phyloP scores from a whole-genome alignment of 30 jellyfish, hydroid and myxozoan species.

The Aurelia sp. region DNA sequence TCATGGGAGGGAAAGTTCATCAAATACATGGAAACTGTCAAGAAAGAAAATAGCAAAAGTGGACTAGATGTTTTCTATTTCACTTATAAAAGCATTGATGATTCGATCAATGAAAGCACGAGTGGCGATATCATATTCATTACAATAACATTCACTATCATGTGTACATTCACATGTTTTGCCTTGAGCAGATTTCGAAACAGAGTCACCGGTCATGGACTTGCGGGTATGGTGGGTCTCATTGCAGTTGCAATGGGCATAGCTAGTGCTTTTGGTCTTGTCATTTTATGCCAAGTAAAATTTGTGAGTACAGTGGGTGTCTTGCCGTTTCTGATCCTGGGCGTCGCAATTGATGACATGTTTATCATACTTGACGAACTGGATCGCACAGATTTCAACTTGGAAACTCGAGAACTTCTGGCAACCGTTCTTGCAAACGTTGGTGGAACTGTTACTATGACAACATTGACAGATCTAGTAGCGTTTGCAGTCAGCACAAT shows the following conservation, averaged over 20 bases:
- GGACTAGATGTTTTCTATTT: constrained; percentile 30
- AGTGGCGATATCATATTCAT: constrained; percentile 43
- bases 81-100: constrained; percentile 44
- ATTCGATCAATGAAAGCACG: constrained; percentile 47
- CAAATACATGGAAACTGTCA: constrained; percentile 11
- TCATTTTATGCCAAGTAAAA: constrained; percentile 18
- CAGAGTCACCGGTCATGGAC: constrained; percentile 52
- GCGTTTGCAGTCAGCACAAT: constrained; percentile 80
- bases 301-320: constrained; percentile 49
- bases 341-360: constrained; percentile 68
- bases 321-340: constrained; percentile 45
- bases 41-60: neutral
- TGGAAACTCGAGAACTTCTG: constrained; percentile 40
- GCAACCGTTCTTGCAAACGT: constrained; percentile 32
- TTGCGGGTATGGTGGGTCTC: constrained; percentile 51
- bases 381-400: constrained; percentile 36
- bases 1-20: constrained; percentile 31
- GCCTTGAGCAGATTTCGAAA: constrained; percentile 30
- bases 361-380: constrained; percentile 57
- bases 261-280: constrained; percentile 50
- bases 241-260: constrained; percentile 40
- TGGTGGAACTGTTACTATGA: constrained; percentile 79
- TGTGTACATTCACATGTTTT: constrained; percentile 42
- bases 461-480: constrained; percentile 77
- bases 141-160: constrained; percentile 35